A percentile compares a stretch with the other conserved stretches of the same genome.
Evolutionary conservation across 2,888 invertebrate species (phyloP).

Genomic region (Trachelus stipa): DNA sequence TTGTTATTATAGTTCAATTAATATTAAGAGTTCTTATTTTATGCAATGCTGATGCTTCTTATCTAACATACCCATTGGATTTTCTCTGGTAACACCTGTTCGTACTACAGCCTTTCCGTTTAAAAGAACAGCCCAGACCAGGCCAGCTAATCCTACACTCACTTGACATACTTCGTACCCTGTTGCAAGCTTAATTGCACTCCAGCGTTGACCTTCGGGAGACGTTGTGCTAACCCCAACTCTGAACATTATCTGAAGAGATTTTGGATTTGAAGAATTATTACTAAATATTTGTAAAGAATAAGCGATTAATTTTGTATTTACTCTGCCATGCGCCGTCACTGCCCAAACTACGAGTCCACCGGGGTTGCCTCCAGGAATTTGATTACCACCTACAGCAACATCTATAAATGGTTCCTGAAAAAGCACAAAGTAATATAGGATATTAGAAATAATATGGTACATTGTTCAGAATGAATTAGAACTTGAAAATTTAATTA

Average conservation of each 20-base stretch:
- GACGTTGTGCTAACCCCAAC: conserved; percentile 82
- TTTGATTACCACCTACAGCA: conserved; percentile 85
- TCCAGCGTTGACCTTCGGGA: conserved; percentile 92
- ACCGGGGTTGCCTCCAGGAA: conserved; percentile 82
- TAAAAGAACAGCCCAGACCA: conserved; percentile 89
- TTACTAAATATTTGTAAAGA: background rate
- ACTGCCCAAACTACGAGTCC: conserved; percentile 91
- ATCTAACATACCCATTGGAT: conserved; percentile 71
- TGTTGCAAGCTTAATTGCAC: conserved; percentile 79
- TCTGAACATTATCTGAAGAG: conserved; percentile 82
- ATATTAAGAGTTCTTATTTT: background rate
- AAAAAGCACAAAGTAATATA: conserved; percentile 40
- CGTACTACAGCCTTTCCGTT: conserved; percentile 86
- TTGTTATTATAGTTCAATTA: background rate
- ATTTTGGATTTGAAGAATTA: background rate
- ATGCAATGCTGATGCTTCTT: background rate
- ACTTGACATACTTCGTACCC: conserved; percentile 88
- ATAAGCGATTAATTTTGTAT: conserved; percentile 17
- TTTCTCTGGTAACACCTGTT: conserved; percentile 84
- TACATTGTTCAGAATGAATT: background rate
- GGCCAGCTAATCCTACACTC: conserved; percentile 85
- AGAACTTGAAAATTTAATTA: conserved; percentile 18
- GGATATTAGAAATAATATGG: conserved; percentile 9
- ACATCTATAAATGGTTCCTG: conserved; percentile 94
- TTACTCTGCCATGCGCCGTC: conserved; percentile 88